Evolutionary conservation across 2,888 invertebrate genomes (phyloP).

Genomic region (Agonopterix heracliana): DNA sequence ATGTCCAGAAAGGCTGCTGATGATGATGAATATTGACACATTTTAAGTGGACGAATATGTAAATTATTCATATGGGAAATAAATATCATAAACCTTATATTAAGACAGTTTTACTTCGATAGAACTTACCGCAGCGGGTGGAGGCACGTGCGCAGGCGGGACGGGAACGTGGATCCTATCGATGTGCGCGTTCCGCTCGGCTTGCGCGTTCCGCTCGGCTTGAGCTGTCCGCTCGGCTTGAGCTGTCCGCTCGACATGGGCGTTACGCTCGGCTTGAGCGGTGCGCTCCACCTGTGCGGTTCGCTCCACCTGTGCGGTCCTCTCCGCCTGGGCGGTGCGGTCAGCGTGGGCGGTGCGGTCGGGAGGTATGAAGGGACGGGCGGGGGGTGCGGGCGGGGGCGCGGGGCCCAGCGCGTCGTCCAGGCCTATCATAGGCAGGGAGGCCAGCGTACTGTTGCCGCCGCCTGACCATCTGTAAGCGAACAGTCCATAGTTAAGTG

Average conservation of each 20-base stretch:
- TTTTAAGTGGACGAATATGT: too few species aligned
- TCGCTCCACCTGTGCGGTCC: background rate
- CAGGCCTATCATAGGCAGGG: constrained; percentile 84
- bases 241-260: background rate
- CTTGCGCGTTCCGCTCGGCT: background rate
- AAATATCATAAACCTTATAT: too few species aligned
- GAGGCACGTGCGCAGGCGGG: constrained; percentile 4
- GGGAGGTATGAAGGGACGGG: constrained; percentile 8
- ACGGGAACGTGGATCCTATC: constrained; percentile 3
- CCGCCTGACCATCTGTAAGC: constrained; percentile 77
- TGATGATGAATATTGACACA: too few species aligned
- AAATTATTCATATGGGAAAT: too few species aligned
- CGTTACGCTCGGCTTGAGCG: background rate
- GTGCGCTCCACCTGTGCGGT: background rate
- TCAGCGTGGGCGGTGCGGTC: constrained; percentile 6
- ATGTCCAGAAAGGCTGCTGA: too few species aligned
- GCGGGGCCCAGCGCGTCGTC: constrained; percentile 64
- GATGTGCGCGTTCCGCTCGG: background rate
- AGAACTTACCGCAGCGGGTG: constrained; percentile 8
- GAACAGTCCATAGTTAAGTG: background rate
- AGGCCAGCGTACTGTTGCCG: constrained; percentile 82
- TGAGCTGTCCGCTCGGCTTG: background rate
- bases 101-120: too few species aligned
- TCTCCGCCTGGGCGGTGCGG: constrained; percentile 1
- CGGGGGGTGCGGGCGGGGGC: constrained; percentile 10